These are phyloP conservation scores for Caenorhabditis wallacei DNA, from an alignment of 2,888 invertebrate species.

Conservation along the genomic window DNA sequence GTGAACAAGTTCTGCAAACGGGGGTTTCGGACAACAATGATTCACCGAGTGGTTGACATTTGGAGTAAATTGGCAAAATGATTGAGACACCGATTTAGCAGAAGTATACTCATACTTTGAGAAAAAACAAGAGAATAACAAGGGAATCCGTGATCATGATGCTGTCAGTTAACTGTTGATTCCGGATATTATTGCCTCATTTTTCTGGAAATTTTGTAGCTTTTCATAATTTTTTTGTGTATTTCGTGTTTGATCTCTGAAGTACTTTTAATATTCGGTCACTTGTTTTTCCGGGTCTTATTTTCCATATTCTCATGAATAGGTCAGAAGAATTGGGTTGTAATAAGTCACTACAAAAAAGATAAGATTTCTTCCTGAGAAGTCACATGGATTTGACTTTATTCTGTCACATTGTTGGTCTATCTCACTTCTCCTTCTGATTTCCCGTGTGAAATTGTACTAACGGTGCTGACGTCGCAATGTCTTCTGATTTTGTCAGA, in stretches of 20 bases:
- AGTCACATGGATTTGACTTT: slow-evolving; percentile 9
- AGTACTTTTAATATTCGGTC: neutral
- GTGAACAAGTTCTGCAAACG: slow-evolving; percentile 8
- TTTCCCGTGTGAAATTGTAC: slow-evolving; percentile 14
- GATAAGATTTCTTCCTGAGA: neutral
- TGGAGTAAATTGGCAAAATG: slow-evolving; percentile 16
- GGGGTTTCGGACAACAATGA: slow-evolving; percentile 8
- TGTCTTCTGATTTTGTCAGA: slow-evolving; percentile 16
- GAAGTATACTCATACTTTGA: neutral
- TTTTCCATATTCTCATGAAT: neutral
- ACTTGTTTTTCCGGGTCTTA: slow-evolving; percentile 22
- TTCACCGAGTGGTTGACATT: slow-evolving; percentile 21
- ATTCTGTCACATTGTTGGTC: neutral
- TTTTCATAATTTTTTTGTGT: too few relatives aligned
- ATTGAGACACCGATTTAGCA: neutral
- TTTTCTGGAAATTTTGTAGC: neutral
- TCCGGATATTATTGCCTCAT: neutral
- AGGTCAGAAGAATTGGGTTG: slow-evolving; percentile 11
- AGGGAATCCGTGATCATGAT: too few relatives aligned
- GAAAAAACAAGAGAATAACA: neutral
- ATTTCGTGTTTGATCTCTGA: neutral
- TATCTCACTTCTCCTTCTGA: neutral
- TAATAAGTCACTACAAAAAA: neutral
- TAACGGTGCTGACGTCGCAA: slow-evolving; percentile 30
- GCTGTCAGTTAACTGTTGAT: neutral